Conservation (phyloP, 2,113 vertebrate species). For the Naja naja region DNA sequence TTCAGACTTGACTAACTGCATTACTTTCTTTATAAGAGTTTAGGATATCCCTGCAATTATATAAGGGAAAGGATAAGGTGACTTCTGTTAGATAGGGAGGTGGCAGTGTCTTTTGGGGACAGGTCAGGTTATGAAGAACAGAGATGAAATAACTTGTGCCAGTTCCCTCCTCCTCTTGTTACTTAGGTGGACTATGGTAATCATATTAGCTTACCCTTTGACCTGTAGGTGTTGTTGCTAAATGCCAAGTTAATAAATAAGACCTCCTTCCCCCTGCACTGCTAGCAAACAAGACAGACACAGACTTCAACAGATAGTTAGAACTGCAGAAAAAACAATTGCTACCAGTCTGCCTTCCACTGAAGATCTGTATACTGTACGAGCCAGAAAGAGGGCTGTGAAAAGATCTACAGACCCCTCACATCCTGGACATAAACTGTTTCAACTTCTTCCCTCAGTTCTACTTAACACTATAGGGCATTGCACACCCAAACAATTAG, state of each 20-base stretch:
- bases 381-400: too few species aligned
- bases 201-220: not conserved
- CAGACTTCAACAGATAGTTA: too few species aligned
- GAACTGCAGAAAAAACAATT: too few species aligned
- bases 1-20: not conserved
- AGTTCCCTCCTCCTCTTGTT: not conserved
- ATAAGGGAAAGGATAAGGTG: not conserved
- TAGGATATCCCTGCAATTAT: not conserved
- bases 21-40: not conserved
- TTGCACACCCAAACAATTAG: too few species aligned
- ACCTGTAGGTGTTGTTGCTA: not conserved
- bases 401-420: not conserved
- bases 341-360: too few species aligned
- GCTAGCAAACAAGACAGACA: too few species aligned
- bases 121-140: not conserved
- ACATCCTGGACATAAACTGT: too few species aligned
- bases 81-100: not conserved
- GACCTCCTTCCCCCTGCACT: not conserved
- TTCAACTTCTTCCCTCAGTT: too few species aligned
- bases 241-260: not conserved
- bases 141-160: not conserved
- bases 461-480: too few species aligned
- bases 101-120: not conserved
- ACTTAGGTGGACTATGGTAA: not conserved
- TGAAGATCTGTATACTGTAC: too few species aligned